Percentiles rank a stretch among this genome's conserved stretches.
Evolutionary conservation across 2,113 vertebrate species (phyloP).

Genomic region (Rhynchopsitta pachyrhyncha): DNA sequence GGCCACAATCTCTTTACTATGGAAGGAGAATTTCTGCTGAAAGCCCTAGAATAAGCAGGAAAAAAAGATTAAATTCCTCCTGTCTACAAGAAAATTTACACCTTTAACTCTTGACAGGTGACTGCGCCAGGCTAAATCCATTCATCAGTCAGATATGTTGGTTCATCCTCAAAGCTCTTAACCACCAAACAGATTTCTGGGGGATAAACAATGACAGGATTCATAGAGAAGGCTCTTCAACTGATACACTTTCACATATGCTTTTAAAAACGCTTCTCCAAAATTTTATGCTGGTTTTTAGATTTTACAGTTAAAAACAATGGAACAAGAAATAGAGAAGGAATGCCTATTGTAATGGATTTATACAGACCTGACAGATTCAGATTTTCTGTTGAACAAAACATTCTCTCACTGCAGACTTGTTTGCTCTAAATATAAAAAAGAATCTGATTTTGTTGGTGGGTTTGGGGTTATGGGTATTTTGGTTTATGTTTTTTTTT

Average conservation of each 20-base stretch:
- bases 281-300: neutral
- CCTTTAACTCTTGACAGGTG: neutral
- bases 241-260: neutral
- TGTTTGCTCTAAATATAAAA: neutral
- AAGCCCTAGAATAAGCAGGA: conserved; percentile 83
- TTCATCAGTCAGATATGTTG: neutral
- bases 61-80: neutral
- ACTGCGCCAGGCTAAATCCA: neutral
- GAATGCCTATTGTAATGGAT: neutral
- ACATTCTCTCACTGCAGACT: neutral
- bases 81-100: neutral
- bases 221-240: neutral
- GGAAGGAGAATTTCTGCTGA: conserved; percentile 97
- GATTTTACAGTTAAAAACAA: neutral
- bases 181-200: neutral
- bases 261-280: neutral
- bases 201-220: neutral
- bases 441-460: neutral
- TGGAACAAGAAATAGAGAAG: neutral
- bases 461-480: neutral
- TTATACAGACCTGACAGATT: neutral
- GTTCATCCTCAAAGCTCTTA: neutral
- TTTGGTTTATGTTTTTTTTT: too few relatives aligned
- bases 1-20: conserved; percentile 98
- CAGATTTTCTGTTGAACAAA: neutral